These are phyloP conservation scores for Lanistes nyassanus DNA, from an alignment of 1,140 invertebrate genomes.

Conservation along the genomic window DNA sequence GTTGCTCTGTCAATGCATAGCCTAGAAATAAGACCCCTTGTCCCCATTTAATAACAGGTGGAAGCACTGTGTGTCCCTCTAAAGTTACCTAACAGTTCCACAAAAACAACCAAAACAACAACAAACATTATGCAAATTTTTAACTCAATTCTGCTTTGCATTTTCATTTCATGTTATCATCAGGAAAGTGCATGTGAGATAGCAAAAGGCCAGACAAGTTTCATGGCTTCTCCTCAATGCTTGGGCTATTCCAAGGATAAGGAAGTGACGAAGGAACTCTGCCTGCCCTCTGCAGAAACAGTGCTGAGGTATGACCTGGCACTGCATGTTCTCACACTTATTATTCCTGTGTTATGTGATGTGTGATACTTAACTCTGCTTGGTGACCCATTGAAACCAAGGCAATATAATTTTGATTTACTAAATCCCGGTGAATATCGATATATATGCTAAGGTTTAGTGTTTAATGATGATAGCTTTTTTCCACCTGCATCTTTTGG, in stretches of 20 bases:
- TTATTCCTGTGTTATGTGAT: neutral
- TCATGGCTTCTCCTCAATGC: constrained; percentile 88
- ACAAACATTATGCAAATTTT: too few relatives aligned
- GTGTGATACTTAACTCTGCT: too few relatives aligned
- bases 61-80: too few relatives aligned
- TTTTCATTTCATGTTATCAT: constrained; percentile 35
- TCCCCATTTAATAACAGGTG: too few relatives aligned
- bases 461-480: neutral
- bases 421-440: too few relatives aligned
- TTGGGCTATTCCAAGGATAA: constrained; percentile 80
- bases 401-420: too few relatives aligned
- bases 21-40: too few relatives aligned
- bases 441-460: too few relatives aligned
- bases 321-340: neutral
- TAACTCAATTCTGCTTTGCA: neutral
- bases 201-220: constrained; percentile 77
- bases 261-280: constrained; percentile 49
- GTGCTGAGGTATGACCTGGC: neutral
- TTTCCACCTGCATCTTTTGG: neutral
- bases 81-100: too few relatives aligned
- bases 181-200: constrained; percentile 88
- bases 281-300: constrained; percentile 23
- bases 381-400: too few relatives aligned
- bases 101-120: too few relatives aligned
- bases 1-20: too few relatives aligned